Evolutionary conservation across 2,797 vertebrate species (phyloP), one percentile per base, ranked within the genome.

Genomic region (Morus bassanus): DNA sequence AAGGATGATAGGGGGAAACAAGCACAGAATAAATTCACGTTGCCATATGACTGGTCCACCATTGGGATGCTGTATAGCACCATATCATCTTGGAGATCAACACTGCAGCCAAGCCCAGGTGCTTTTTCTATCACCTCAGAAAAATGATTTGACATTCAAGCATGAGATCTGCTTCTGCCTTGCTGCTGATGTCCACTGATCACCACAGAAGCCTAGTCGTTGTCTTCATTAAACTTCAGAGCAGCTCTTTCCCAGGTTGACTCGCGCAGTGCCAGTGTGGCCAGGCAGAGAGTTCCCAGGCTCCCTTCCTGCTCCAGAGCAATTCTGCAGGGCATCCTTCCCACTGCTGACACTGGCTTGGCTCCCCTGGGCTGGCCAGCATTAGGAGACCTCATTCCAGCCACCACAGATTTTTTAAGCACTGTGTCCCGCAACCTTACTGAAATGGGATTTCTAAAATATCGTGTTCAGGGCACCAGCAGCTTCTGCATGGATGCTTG

Each of bases 351-450:
- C 54, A 46, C 50, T 2, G 6, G 9, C 37, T 56, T 1, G 0
- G 51, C 45, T 94, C 65, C 85, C 41, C 74, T 67, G 77, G 59
- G 56, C 77, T 85, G 37, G 18, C 30, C 60, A 68, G 31, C 1
- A 3, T 68, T 61, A 63, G 75, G 30, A 83, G 23, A 39, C 22
- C 7, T 80, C 59, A 51, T 83, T 89, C 72, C 57, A 85, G 41
- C 22, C 64, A 83, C 75, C 51, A 57, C 13, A 83, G 68, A 61
- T 83, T 61, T 63, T 95, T 95, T 88, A 88, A 92, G 85, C 10
- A 43, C 37, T 1, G 0, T 37, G 31, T 77, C 45, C 68, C 0
- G 0, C 64, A 81, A 37, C 9, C 5, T 27, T 31, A 7, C 27
- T 41, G 67, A 85, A 68, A 72, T 4, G 11, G 39, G 56, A 19